These are phyloP conservation scores for Grammomys surdaster DNA, from an alignment of 2,113 vertebrate genomes.

Conservation along the genomic window DNA sequence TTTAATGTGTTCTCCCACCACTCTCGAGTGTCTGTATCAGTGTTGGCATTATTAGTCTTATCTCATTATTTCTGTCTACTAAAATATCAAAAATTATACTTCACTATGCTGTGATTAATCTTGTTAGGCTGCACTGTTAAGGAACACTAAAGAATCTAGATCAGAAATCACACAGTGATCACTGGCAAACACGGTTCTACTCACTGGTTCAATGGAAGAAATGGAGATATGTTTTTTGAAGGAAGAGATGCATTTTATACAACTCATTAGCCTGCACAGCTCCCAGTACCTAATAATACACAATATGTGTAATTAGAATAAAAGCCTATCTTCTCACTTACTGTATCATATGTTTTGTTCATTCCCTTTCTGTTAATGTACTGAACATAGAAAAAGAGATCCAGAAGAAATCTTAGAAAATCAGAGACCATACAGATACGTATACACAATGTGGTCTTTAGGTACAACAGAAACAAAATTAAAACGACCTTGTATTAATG, in stretches of 20 bases:
- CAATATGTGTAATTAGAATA: constrained; percentile 1
- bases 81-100: constrained; percentile 61
- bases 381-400: constrained; percentile 46
- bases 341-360: constrained; percentile 51
- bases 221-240: constrained; percentile 8
- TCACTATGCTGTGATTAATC: constrained; percentile 29
- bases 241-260: constrained; percentile 31
- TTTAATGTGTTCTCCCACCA: background rate
- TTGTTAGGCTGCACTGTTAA: constrained; percentile 8
- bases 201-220: constrained; percentile 39
- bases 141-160: constrained; percentile 43
- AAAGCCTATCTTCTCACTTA: constrained; percentile 39
- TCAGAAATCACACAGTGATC: background rate
- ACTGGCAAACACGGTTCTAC: background rate
- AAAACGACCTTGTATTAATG: constrained; percentile 41
- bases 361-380: constrained; percentile 56
- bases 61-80: constrained; percentile 31
- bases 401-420: constrained; percentile 52
- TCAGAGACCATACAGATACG: background rate
- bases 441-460: background rate
- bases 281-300: constrained; percentile 33
- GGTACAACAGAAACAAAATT: constrained; percentile 61
- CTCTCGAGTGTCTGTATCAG: background rate
- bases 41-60: constrained; percentile 5
- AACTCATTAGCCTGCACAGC: constrained; percentile 4